phyloP scores from a whole-genome alignment of 2,113 vertebrate genomes.

The Phalacrocorax carbo region DNA sequence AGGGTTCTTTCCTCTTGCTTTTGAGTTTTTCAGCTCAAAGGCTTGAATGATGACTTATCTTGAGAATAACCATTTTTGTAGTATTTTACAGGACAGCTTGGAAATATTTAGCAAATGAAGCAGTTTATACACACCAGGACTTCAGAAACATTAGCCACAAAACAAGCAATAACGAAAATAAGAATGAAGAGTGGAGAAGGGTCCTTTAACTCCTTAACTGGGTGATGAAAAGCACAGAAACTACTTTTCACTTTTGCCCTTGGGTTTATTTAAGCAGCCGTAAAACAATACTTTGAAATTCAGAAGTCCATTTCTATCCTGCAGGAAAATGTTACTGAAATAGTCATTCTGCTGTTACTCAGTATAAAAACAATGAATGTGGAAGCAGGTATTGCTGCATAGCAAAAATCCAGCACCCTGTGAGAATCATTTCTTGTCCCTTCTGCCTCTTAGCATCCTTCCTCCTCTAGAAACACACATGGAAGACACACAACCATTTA shows the following conservation, averaged over 20 bases:
- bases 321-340: not conserved
- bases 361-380: not conserved
- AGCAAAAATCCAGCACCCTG: accelerated
- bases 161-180: not conserved
- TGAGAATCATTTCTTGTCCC: not conserved
- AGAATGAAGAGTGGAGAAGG: not conserved
- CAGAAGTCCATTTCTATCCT: not conserved
- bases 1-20: not conserved
- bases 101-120: not conserved
- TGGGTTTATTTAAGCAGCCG: not conserved
- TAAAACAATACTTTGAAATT: not conserved
- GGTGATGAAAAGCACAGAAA: not conserved
- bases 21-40: not conserved
- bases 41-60: not conserved
- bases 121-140: not conserved
- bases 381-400: not conserved
- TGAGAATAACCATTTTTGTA: not conserved
- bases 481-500: not conserved
- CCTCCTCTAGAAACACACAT: not conserved
- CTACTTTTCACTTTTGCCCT: not conserved
- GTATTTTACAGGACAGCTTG: not conserved
- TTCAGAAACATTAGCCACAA: not conserved
- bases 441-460: not conserved
- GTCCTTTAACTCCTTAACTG: not conserved
- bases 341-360: not conserved